A percentile compares a stretch with the other conserved stretches of the same genome.
Evolutionary conservation across 2,797 vertebrate species (phyloP).

Genomic region (Acrocephalus scirpaceus): DNA sequence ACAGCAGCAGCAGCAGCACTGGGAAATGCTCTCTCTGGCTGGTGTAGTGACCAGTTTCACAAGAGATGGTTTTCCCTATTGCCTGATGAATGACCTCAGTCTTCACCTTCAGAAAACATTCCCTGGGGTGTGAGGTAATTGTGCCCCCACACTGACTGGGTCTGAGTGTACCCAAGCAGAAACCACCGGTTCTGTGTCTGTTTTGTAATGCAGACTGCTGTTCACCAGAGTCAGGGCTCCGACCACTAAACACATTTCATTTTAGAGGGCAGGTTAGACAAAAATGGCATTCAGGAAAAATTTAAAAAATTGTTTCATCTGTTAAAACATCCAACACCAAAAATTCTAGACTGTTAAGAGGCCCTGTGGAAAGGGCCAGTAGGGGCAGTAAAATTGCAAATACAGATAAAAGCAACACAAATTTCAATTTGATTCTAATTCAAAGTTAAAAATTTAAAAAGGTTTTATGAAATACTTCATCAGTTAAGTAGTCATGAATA

Average conservation of each 20-base stretch:
- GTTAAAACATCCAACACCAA: neutral
- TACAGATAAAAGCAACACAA: neutral
- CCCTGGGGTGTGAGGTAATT: conserved; percentile 11
- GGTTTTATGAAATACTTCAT: neutral
- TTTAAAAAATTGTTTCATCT: neutral
- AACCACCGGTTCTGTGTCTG: neutral
- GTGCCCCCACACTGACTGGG: neutral
- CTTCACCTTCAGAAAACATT: conserved; percentile 30
- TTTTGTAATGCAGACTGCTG: neutral
- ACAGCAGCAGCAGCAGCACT: neutral
- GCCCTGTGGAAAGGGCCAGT: neutral
- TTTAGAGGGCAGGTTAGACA: neutral
- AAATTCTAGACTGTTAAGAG: neutral
- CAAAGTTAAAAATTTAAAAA: neutral
- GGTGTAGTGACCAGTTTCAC: neutral
- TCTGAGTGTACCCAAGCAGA: neutral
- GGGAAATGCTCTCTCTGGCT: neutral
- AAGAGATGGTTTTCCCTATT: conserved; percentile 34
- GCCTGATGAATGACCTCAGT: conserved; percentile 1
- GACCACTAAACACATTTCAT: neutral
- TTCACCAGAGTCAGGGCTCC: neutral
- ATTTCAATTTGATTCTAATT: neutral
- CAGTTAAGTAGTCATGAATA: neutral
- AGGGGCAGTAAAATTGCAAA: neutral
- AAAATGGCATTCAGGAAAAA: neutral